phyloP scores from a whole-genome alignment of 2,797 vertebrate species.

The Galagoides demidoff region DNA sequence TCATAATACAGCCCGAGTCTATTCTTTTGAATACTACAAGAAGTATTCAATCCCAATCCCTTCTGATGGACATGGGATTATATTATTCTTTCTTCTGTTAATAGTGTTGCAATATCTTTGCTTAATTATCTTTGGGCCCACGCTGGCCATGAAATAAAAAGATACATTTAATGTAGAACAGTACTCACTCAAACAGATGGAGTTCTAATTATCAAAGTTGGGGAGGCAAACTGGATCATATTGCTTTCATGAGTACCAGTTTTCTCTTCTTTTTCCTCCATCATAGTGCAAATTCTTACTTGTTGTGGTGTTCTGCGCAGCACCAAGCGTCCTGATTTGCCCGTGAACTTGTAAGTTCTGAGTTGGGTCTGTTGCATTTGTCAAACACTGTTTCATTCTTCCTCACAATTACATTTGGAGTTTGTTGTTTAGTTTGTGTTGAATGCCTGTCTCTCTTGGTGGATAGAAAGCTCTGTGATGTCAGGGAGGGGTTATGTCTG shows the following conservation, averaged over 20 bases:
- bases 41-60: not conserved
- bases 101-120: not conserved
- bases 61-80: not conserved
- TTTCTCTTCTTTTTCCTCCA: not conserved
- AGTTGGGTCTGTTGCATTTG: not conserved
- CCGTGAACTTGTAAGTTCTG: not conserved
- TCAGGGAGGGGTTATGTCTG: not conserved
- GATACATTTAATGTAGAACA: not conserved
- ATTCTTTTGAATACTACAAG: not conserved
- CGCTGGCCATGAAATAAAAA: not conserved
- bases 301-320: accelerated
- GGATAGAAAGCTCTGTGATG: not conserved
- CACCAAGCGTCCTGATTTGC: not conserved
- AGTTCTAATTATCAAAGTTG: not conserved
- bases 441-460: not conserved
- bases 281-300: not conserved
- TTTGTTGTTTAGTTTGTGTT: not conserved
- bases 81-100: not conserved
- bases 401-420: not conserved
- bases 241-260: not conserved
- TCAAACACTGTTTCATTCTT: not conserved
- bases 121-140: not conserved
- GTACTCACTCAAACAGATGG: not conserved
- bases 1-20: not conserved
- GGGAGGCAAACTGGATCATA: not conserved